Base-by-base conservation (phyloP, 2,797 vertebrate genomes). In the Spheniscus humboldti region DNA sequence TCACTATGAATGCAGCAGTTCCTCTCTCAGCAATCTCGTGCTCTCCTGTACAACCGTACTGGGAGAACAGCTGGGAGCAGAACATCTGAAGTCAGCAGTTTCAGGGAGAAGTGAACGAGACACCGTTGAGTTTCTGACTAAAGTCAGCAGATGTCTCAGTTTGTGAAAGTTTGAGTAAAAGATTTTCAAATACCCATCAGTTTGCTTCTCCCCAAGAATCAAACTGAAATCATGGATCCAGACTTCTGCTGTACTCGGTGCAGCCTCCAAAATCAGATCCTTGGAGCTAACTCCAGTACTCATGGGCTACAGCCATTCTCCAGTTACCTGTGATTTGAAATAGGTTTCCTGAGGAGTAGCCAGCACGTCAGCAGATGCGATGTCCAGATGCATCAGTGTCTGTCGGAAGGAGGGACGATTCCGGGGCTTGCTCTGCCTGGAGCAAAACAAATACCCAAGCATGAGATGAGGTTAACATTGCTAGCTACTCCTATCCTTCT, bases 341-440 rank as follows among this genome's bases (percentile, higher is more conserved):
- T 99, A 99, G 11, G 99, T 99, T 98, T 99, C 99, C 97, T 99
- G 99, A 86, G 99, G 99, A 66, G 99, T 98, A 83, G 98, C 99
- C n/a, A 99, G 98, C 57, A 99, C 98, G 7, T 99, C 99, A 18
- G 99, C 98, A n/a, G 99, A 99, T 5, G 99, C 99, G 0, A 99
- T 99, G 92, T 99, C 99, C n/a, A 99, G 98, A 96, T 99, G 99
- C 86, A 99, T 98, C 78, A 99, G 99, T 2, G 99, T 99, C 98
- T 99, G 99, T 78, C 99, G 98, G 94, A 99, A 99, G 2, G 99
- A 99, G 20, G 99, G 99, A 13, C 99, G 98, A 89, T 99, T 99
- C 80, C 99, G 98, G 68, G 99, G 99, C 93, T 99, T 99, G 88
- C 99, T 99, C 95, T 99, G 99, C 99, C 99, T 99, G 91, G 2